Evolutionary conservation across 1,140 invertebrate genomes (phyloP).

Genomic region (Bombus cullumanus): DNA sequence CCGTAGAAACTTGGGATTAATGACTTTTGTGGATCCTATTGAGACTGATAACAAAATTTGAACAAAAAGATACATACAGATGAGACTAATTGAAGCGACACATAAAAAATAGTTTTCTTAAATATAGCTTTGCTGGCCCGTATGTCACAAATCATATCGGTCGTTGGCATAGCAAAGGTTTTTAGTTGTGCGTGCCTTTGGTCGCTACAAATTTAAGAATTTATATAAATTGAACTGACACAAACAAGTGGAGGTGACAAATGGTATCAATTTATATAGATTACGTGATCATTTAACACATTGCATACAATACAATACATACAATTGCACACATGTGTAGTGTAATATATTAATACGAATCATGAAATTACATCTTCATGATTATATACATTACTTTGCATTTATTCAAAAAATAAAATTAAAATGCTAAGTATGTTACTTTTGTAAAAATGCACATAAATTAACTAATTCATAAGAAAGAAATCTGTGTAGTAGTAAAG

Average conservation of each 20-base stretch:
- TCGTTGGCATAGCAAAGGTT: no score
- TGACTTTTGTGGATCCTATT: no score
- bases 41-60: no score
- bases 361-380: background rate
- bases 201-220: background rate
- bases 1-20: no score
- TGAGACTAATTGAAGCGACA: no score
- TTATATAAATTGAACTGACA: background rate
- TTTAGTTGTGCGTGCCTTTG: no score
- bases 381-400: background rate
- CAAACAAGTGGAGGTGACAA: background rate
- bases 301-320: background rate
- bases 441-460: background rate
- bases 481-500: background rate
- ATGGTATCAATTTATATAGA: background rate
- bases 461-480: background rate
- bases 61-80: no score
- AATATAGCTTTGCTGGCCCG: no score
- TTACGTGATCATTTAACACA: constrained; percentile 17
- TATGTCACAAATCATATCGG: no score
- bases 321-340: background rate
- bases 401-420: background rate
- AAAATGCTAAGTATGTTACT: background rate
- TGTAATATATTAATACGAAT: background rate
- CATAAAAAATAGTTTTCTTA: no score